phyloP scores from a whole-genome alignment of 2,797 vertebrate genomes.

The Catostomus latipinnis region DNA sequence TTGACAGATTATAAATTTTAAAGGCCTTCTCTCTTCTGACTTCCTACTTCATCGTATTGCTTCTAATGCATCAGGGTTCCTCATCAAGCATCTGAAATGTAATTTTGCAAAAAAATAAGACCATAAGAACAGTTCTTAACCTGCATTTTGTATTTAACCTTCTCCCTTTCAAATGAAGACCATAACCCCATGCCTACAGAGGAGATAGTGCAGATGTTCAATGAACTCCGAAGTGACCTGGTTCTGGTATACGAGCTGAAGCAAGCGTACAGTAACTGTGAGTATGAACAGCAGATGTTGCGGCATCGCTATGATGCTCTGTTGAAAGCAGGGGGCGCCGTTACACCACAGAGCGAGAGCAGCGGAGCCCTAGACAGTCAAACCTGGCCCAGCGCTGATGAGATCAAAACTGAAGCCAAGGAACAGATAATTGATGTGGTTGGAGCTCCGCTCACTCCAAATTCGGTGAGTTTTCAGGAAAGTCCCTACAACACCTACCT shows the following conservation, averaged over 20 bases:
- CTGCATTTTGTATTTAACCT: slow-evolving; percentile 17
- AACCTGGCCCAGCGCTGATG: slow-evolving; percentile 81
- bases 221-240: slow-evolving; percentile 95
- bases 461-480: slow-evolving; percentile 86
- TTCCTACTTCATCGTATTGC: too few relatives aligned
- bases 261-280: slow-evolving; percentile 96
- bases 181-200: slow-evolving; percentile 98
- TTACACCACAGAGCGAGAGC: slow-evolving; percentile 66
- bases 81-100: too few relatives aligned
- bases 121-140: neutral
- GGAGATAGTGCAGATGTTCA: slow-evolving; percentile 98
- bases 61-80: too few relatives aligned
- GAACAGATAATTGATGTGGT: slow-evolving; percentile 98
- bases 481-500: neutral
- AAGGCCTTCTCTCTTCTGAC: too few relatives aligned
- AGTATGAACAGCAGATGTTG: slow-evolving; percentile 98
- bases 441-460: slow-evolving; percentile 95
- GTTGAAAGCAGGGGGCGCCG: slow-evolving; percentile 80
- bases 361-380: slow-evolving; percentile 75
- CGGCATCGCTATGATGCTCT: slow-evolving; percentile 95
- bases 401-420: slow-evolving; percentile 89
- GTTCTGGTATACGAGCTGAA: slow-evolving; percentile 97
- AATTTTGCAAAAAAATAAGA: too few relatives aligned
- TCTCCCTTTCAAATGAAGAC: slow-evolving; percentile 74
- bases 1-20: too few relatives aligned